phyloP scores from a whole-genome alignment of 2,113 vertebrate genomes.

The Jacana jacana region DNA sequence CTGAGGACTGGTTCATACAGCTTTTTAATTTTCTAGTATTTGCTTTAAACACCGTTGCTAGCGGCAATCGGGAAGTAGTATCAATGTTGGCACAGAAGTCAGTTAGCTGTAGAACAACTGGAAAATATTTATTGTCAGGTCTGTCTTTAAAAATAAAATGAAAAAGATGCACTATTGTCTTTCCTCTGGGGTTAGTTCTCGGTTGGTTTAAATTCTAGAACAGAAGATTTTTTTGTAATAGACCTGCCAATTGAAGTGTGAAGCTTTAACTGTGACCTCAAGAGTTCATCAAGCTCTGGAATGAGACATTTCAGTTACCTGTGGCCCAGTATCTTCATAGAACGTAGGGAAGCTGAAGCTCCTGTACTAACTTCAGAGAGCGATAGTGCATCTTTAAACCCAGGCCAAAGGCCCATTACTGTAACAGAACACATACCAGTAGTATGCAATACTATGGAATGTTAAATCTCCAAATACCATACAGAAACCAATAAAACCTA shows the following conservation, averaged over 20 bases:
- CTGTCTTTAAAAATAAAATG: background rate
- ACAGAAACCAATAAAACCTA: slow-evolving; percentile 74
- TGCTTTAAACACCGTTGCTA: slow-evolving; percentile 58
- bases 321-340: background rate
- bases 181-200: slow-evolving; percentile 6
- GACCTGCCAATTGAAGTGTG: background rate
- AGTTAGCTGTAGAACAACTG: slow-evolving; percentile 64
- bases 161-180: slow-evolving; percentile 63
- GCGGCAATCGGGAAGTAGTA: slow-evolving; percentile 39
- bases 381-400: slow-evolving; percentile 60
- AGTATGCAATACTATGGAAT: slow-evolving; percentile 78
- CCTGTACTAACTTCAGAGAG: background rate
- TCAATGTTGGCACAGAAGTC: slow-evolving; percentile 52
- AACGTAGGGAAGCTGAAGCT: background rate
- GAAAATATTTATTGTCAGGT: slow-evolving; percentile 46
- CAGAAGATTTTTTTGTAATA: background rate
- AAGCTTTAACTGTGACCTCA: background rate
- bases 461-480: slow-evolving; percentile 66
- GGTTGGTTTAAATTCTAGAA: background rate
- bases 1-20: slow-evolving; percentile 58
- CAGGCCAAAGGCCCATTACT: slow-evolving; percentile 51
- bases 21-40: slow-evolving; percentile 63
- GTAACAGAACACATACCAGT: slow-evolving; percentile 52
- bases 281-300: background rate
- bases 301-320: slow-evolving; percentile 3